Percentiles rank a stretch among this genome's conserved stretches.
phyloP scores from a whole-genome alignment of 2,113 vertebrate genomes.

The Oxyura jamaicensis region DNA sequence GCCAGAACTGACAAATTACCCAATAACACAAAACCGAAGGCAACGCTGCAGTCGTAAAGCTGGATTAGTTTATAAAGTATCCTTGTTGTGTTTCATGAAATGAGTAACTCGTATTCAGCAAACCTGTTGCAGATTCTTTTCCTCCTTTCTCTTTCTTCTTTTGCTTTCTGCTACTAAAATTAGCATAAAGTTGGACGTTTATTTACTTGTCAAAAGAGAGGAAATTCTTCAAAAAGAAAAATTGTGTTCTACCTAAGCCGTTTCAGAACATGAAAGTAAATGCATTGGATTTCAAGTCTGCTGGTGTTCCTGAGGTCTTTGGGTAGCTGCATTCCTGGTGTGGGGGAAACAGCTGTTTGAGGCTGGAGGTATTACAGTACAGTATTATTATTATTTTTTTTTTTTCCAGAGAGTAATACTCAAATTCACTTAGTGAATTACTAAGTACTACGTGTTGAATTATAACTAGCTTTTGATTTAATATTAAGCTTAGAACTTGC shows the following conservation, averaged over 20 bases:
- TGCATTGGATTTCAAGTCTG: background rate
- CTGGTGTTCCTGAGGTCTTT: background rate
- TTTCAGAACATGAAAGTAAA: background rate
- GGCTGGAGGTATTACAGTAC: accelerated
- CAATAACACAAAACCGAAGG: conserved; percentile 61
- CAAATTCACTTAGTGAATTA: background rate
- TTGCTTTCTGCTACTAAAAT: conserved; percentile 27
- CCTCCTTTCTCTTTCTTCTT: conserved; percentile 13
- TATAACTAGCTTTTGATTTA: background rate
- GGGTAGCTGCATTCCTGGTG: background rate
- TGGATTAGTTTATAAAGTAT: conserved; percentile 65
- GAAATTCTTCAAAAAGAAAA: conserved; percentile 72
- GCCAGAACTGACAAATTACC: conserved; percentile 75
- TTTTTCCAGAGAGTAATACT: accelerated
- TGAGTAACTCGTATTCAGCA: conserved; percentile 31
- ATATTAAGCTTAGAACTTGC: background rate
- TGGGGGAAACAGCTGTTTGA: accelerated
- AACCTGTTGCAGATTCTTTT: conserved; percentile 42
- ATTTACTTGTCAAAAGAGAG: conserved; percentile 63
- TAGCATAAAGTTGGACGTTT: conserved; percentile 42
- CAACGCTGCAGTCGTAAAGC: background rate
- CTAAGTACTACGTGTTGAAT: background rate
- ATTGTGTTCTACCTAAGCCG: background rate
- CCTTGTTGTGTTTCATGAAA: conserved; percentile 37
- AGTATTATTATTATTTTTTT: too few species aligned